Base-by-base conservation (phyloP, 2,113 vertebrate species). In the Octodon degus region DNA sequence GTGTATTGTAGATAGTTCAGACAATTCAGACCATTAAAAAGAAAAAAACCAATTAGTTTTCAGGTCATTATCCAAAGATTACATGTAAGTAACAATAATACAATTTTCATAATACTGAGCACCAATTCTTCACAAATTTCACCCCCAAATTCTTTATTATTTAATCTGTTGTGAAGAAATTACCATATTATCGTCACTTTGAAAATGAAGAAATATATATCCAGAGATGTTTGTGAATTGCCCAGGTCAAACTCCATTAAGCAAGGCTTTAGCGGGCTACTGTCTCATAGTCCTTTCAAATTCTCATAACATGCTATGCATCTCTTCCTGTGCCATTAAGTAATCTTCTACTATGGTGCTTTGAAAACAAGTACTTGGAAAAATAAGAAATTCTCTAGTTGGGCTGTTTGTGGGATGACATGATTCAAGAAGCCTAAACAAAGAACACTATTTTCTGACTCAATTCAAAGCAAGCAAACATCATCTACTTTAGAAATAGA, bases 381-480 rank as follows among this genome's bases (percentile, higher is more conserved):
- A 50, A 89, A 27, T 8, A 79, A 90, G 81, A 72, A 0, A 70
- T 85, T 24, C 95, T 60, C 6, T 58, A 67, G 1, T 4, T 83
- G 88, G 68, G 79, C 60, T 81, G 0, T 97, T 55, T 86, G 63
- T n/a, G 32, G 12, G 43, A 32, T 7, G 24, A 50, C 50, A 53
- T 86, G 82, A 74, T 20, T 95, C 65, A 96, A 50, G 50, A 96
- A 94, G 17, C 34, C 34, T n/a, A 88, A 53, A 88, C 5, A 94
- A 53, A 94, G 30, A 37, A 34, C 2, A 20, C 1, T 63, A 77
- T 88, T 55, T 95, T 77, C 92, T 34, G 47, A 95, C 8, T 68
- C 24, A 16, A 88, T 77, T 74, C 60, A 94, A n/a, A 84, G 76
- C 86, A 89, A 95, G 82, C 6, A 72, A 96, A 92, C 32, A 74